phyloP scores from a whole-genome alignment of 2,797 vertebrate genomes.

The Enteromius afrohamiltoni region DNA sequence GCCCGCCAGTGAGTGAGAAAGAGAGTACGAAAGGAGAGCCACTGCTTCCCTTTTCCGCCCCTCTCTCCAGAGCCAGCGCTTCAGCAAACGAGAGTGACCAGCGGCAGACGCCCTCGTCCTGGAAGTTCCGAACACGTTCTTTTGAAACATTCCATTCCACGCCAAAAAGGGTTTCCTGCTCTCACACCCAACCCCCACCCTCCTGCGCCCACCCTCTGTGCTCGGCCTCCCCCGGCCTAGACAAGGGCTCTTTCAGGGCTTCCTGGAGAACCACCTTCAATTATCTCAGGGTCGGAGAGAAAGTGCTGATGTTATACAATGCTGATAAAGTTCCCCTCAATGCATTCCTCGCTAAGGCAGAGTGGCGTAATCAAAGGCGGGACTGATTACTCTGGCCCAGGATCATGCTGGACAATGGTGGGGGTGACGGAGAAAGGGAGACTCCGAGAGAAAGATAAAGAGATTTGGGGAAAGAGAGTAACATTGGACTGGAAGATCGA shows the following conservation, averaged over 20 bases:
- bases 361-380: conserved; percentile 52
- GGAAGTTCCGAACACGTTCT: conserved; percentile 79
- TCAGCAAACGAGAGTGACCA: conserved; percentile 21
- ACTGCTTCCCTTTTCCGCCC: conserved; percentile 69
- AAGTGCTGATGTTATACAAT: conserved; percentile 63
- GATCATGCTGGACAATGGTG: conserved; percentile 66
- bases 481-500: neutral
- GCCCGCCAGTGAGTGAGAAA: conserved; percentile 60
- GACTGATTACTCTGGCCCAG: conserved; percentile 63
- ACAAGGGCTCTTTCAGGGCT: conserved; percentile 76
- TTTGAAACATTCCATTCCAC: conserved; percentile 84
- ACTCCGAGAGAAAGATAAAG: conserved; percentile 33
- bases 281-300: conserved; percentile 71
- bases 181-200: conserved; percentile 68
- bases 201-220: conserved; percentile 38
- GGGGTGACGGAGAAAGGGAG: conserved; percentile 47
- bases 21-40: conserved; percentile 57
- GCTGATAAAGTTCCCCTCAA: conserved; percentile 50
- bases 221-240: conserved; percentile 59
- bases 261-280: conserved; percentile 82
- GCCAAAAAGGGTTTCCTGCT: conserved; percentile 82
- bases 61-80: conserved; percentile 38
- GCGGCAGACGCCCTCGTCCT: conserved; percentile 77
- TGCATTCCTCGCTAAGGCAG: conserved; percentile 50
- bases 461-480: conserved; percentile 23